Base-by-base conservation (phyloP, 1,140 invertebrate species). In the Drosophila prosaltans region DNA sequence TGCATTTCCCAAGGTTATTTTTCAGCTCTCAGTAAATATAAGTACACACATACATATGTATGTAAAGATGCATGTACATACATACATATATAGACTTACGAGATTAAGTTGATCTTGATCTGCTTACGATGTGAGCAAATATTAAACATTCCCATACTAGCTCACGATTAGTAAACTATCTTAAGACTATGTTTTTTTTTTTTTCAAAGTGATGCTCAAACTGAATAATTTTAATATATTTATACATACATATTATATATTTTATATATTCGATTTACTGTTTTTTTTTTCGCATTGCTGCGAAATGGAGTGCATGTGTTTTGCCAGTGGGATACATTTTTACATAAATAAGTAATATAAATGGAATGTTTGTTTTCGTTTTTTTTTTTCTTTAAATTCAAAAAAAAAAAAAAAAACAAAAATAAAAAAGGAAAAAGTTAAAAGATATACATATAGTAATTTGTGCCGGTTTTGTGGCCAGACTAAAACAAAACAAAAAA, bases 191-290 rank as follows among this genome's bases (percentile, higher is more conserved):
- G 2, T 30, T n/a, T n/a, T 16, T 16, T 16, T 16, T 16, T 16
- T 16, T 16, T 16, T 16, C 16, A 16, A 16, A 16, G 16, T 16
- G 16, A 16, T 16, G 16, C 16, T 16, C 16, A 16, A 16, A 16
- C 16, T 16, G 16, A 16, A 16, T 16, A 0, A 36, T 61, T 48
- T 54, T 24, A 28, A 21, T 68, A 28, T 65, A 10, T 65, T 28
- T 41, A 39, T 58, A 45, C 54, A 32, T 69, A n/a, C 10, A 36
- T 61, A 57, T 51, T 4, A n/a, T 55, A 58, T 73, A 55, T 74
- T 61, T 75, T 41, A 63, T 74, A 76, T 75, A 76, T 75, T 76
- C 72, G 65, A 76, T 75, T 45, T 69, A 43, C 59, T 43, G 74
- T 10, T 55, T 68, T 40, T 55, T 68, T 40, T 48, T 67, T 57